These are phyloP conservation scores for Morone chrysops DNA, from an alignment of 2,113 vertebrate genomes.

Conservation along the genomic window DNA sequence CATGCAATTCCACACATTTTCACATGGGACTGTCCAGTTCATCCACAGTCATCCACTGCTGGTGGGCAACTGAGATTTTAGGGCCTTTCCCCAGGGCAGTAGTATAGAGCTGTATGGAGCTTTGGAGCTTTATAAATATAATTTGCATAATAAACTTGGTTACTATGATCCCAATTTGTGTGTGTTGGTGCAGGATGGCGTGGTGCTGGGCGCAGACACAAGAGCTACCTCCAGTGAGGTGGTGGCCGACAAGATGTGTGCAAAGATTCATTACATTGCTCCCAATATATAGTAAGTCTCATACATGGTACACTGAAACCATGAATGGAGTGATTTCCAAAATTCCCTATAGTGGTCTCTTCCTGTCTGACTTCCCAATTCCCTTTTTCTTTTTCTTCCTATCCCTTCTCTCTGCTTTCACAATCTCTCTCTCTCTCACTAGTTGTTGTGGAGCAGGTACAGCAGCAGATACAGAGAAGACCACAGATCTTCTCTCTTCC, in stretches of 20 bases:
- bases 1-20: not conserved
- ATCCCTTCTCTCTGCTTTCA: not conserved
- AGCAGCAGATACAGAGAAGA: conserved; percentile 84
- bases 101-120: no score
- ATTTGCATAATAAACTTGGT: not conserved
- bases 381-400: not conserved
- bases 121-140: not conserved
- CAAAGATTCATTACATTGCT: conserved; percentile 84
- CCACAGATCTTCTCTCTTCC: conserved; percentile 80
- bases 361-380: not conserved
- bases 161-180: not conserved
- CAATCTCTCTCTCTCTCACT: not conserved
- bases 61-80: not conserved
- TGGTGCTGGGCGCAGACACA: conserved; percentile 85
- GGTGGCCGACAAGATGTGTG: conserved; percentile 83
- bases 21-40: not conserved
- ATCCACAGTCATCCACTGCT: not conserved
- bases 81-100: no score
- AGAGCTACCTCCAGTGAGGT: conserved; percentile 82
- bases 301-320: not conserved
- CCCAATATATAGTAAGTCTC: conserved; percentile 85
- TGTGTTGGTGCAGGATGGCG: conserved; percentile 79
- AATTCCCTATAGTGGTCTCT: not conserved
- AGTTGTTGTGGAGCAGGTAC: conserved; percentile 86
- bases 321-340: not conserved